Evolutionary conservation across 2,113 vertebrate species (phyloP).

Genomic region (Motacilla tschutschensis): DNA sequence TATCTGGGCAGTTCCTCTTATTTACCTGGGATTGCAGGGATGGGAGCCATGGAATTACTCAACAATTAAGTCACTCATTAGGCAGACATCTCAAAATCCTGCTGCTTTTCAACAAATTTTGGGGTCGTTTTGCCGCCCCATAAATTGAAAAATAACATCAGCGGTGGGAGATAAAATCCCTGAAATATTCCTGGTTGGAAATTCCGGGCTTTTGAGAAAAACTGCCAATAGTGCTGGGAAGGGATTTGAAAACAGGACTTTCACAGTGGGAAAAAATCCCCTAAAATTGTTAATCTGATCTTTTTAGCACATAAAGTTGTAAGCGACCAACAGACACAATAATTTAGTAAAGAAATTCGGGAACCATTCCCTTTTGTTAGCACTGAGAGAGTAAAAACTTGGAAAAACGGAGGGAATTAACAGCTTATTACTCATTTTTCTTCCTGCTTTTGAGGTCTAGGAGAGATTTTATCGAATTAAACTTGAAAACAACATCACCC

Average conservation of each 20-base stretch:
- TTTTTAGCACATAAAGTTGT: neutral
- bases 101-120: neutral
- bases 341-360: neutral
- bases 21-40: slow-evolving; percentile 30
- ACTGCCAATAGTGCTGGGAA: neutral
- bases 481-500: neutral
- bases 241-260: neutral
- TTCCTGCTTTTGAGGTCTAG: neutral
- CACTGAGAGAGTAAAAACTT: neutral
- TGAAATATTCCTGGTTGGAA: neutral
- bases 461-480: neutral
- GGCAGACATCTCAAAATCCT: neutral
- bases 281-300: neutral
- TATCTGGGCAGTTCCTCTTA: slow-evolving; percentile 16
- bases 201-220: neutral
- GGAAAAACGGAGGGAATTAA: neutral
- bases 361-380: neutral
- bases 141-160: neutral
- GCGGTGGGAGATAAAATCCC: neutral
- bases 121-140: accelerated
- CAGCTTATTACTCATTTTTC: neutral
- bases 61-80: neutral
- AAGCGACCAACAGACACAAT: neutral
- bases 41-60: neutral
- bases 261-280: neutral